Base-by-base conservation (phyloP, 2,888 invertebrate species). In the Sympetrum striolatum region DNA sequence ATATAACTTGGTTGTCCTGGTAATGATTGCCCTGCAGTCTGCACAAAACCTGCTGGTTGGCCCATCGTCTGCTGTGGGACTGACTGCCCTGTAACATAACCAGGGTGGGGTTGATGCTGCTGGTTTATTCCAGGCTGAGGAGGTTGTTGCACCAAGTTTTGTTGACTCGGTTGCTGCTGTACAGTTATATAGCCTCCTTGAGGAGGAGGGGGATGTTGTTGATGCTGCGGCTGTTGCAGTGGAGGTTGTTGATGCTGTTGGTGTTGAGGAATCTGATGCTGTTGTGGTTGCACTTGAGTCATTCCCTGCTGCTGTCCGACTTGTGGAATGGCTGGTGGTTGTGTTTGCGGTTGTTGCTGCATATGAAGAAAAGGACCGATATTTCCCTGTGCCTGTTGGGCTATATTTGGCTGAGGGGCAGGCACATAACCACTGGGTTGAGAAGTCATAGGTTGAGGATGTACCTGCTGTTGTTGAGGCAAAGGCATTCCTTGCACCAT, bases 401-500 rank as follows among this genome's bases (percentile, higher is more conserved):
- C 60, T 25, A 90, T 80, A 44, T 48, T 80, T 31, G 90, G 90
- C n/a, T 79, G 90, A 22, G 90, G 90, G 18, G 79, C 48, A 44
- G 90, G 25, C 12, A 90, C 90, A 80, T 90, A 90, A 80, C 90
- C 90, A 48, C 79, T 90, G 37, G 79, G 25, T 92, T 95, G 95
- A 91, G 94, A 93, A 92, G 95, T 95, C 15, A 94, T 94, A 91
- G 96, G 91, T 81, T 91, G 91, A 64, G 91, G 95, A 48, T 95
- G 93, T 91, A 94, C 94, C 91, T 95, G 94, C 91, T 94, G 93
- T 92, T 95, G 95, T 90, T 91, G 91, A 82, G 90, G 90, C 81
- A 94, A 94, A 91, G 95, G 94, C 94, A 95, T 94, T 91, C 95
- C 95, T 91, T 95, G 94, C 92, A 95, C 94, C 92, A 95, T 93